Percentiles rank a stretch among this genome's conserved stretches.
Conservation (phyloP, 1,140 invertebrate species). For the Mizuhopecten yessoensis region DNA sequence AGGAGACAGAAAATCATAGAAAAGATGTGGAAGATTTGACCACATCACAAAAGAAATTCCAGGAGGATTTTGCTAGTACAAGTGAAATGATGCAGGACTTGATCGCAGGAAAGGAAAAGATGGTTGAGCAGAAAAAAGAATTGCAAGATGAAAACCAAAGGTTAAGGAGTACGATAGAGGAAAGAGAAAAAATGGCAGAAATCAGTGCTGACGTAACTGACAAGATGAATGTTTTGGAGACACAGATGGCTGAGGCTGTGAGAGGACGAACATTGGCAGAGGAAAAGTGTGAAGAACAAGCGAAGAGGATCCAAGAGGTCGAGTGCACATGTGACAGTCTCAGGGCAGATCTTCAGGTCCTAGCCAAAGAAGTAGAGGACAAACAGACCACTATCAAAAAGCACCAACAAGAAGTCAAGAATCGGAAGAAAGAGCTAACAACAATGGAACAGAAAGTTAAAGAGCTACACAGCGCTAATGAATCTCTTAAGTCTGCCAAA, state of each 20-base stretch:
- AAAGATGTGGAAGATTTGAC: constrained; percentile 45
- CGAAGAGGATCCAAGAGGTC: not conserved
- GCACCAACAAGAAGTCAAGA: not conserved
- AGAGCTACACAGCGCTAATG: not conserved
- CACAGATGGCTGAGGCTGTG: not conserved
- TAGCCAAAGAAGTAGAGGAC: not conserved
- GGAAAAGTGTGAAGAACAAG: not conserved
- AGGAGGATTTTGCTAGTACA: constrained; percentile 44
- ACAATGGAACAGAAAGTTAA: constrained; percentile 2
- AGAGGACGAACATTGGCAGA: constrained; percentile 12
- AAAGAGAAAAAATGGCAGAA: not conserved
- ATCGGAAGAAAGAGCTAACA: not conserved
- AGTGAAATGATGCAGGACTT: constrained; percentile 47
- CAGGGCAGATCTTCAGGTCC: not conserved
- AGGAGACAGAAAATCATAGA: constrained; percentile 54
- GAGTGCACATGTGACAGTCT: not conserved
- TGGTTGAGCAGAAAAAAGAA: constrained; percentile 52
- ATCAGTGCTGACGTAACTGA: not conserved
- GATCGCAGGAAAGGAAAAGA: constrained; percentile 53
- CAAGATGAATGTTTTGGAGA: constrained; percentile 5
- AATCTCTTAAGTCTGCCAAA: constrained; percentile 36
- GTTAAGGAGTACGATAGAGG: constrained; percentile 47
- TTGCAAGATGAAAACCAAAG: constrained; percentile 52
- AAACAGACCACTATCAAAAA: not conserved
- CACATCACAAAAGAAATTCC: constrained; percentile 49